phyloP scores from a whole-genome alignment of 2,797 vertebrate species.

The Hozukius guyotensis region DNA sequence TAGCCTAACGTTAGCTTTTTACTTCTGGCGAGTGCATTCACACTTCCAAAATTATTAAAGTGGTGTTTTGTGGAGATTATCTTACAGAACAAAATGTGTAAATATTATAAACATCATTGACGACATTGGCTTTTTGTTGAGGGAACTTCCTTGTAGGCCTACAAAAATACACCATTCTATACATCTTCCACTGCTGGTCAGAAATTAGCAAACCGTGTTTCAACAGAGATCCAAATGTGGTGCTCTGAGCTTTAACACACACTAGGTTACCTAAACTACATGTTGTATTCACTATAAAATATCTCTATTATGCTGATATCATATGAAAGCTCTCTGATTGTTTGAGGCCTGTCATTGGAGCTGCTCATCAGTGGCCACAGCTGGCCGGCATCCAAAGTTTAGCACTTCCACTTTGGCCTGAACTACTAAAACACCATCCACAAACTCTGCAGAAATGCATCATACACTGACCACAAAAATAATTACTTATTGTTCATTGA shows the following conservation, averaged over 20 bases:
- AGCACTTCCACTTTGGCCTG: background rate
- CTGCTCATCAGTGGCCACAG: background rate
- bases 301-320: background rate
- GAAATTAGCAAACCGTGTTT: background rate
- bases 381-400: background rate
- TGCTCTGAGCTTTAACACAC: background rate
- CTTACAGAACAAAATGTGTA: too few species aligned
- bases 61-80: too few species aligned
- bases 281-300: background rate
- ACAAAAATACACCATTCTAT: too few species aligned
- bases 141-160: too few species aligned
- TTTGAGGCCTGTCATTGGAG: background rate
- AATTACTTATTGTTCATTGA: slow-evolving; percentile 17
- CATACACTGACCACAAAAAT: slow-evolving; percentile 7
- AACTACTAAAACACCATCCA: background rate
- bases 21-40: too few species aligned
- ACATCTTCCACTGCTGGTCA: background rate
- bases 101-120: too few species aligned
- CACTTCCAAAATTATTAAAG: too few species aligned
- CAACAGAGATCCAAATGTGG: background rate
- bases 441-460: slow-evolving; percentile 7
- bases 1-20: too few species aligned
- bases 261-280: background rate
- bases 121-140: too few species aligned
- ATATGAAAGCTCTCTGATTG: background rate